These are phyloP conservation scores for Apis florea DNA, from an alignment of 1,140 invertebrate species.

Conservation along the genomic window DNA sequence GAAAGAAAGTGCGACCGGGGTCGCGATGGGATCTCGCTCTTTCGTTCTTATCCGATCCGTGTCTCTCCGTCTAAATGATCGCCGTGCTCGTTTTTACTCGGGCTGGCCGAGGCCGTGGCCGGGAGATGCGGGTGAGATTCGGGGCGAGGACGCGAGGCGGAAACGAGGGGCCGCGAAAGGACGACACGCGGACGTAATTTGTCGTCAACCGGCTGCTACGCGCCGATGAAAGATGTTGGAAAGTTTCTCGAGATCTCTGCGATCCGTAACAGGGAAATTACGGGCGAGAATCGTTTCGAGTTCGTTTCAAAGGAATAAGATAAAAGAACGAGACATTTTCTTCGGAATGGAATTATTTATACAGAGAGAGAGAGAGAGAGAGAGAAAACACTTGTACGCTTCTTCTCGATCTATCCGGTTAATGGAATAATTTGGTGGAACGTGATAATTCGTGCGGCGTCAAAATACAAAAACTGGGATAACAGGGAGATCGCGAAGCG, in stretches of 20 bases:
- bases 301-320: background rate
- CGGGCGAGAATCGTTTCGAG: background rate
- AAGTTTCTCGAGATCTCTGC: constrained; percentile 45
- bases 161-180: constrained; percentile 43
- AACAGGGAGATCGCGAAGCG: too few relatives aligned
- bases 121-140: constrained; percentile 64
- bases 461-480: too few relatives aligned
- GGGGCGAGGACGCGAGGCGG: constrained; percentile 53
- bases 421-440: too few relatives aligned
- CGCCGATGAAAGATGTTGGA: constrained; percentile 54
- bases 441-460: too few relatives aligned
- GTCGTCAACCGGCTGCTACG: constrained; percentile 48
- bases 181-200: constrained; percentile 42
- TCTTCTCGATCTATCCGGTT: too few relatives aligned
- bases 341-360: background rate
- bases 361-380: background rate
- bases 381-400: too few relatives aligned
- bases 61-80: constrained; percentile 55
- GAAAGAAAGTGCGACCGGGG: constrained; percentile 66
- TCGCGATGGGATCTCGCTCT: constrained; percentile 39
- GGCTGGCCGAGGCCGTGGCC: constrained; percentile 21
- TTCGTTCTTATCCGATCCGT: background rate
- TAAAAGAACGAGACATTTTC: constrained; percentile 16
- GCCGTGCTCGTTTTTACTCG: constrained; percentile 58
- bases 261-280: constrained; percentile 42